These are phyloP conservation scores for Tinamus major DNA, from an alignment of 2,797 vertebrate species.

Conservation along the genomic window DNA sequence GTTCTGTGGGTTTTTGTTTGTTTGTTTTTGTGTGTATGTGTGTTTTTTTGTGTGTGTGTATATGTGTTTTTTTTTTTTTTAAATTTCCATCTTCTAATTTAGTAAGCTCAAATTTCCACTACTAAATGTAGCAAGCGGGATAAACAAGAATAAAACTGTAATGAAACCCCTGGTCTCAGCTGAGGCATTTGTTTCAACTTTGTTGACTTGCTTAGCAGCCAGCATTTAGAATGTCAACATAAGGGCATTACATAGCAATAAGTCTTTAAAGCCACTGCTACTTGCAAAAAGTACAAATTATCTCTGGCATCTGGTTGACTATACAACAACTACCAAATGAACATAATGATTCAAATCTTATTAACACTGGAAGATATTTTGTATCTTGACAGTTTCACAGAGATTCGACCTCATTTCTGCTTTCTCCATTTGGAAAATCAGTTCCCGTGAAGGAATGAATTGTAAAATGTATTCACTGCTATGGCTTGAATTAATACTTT, in stretches of 20 bases:
- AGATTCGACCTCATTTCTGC: background rate
- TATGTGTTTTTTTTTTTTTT: background rate
- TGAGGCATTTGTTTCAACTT: background rate
- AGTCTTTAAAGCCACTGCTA: background rate
- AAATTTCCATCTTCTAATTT: background rate
- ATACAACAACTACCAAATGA: background rate
- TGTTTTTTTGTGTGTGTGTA: too few relatives aligned
- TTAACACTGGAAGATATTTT: background rate
- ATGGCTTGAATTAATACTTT: background rate
- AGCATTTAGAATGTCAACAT: background rate
- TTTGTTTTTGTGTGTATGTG: background rate
- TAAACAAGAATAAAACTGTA: background rate
- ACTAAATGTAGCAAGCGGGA: accelerated
- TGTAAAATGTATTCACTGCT: background rate
- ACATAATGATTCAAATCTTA: background rate
- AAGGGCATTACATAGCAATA: background rate
- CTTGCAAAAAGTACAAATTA: background rate
- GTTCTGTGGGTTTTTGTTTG: background rate
- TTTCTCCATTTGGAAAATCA: background rate
- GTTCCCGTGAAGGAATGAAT: background rate
- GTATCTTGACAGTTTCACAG: background rate
- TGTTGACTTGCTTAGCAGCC: background rate
- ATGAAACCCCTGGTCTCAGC: background rate
- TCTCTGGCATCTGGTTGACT: background rate
- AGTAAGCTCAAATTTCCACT: background rate